Evolutionary conservation across 2,797 vertebrate species (phyloP), one percentile per base, ranked within the genome.

Genomic region (Epinephelus malabaricus): DNA sequence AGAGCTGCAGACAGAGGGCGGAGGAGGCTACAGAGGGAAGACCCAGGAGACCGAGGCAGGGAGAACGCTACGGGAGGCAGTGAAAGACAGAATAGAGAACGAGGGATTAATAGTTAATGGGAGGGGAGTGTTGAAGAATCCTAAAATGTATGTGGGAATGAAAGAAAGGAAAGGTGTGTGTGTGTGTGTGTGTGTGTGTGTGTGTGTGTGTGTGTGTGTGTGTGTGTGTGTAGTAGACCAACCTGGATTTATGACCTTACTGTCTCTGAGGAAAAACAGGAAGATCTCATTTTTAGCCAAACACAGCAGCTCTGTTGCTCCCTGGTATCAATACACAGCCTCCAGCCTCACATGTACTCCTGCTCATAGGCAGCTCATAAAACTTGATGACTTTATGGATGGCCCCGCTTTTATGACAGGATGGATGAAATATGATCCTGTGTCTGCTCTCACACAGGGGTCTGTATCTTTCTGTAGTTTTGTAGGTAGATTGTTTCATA

Each of bases 41-140:
- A 82, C 86, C 83, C 86, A 5, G 67, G 83, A 88, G 90, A 82
- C 79, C 0, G 47, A 65, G 34, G 61, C 59, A 55, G 60, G 38
- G 61, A 63, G 65, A 61, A 49, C n/a, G n/a, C 64, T 19, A 56
- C n/a, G 18, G 75, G 54, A 82, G 61, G 67, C 72, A 70, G 69
- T 1, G 50, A 80, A 46, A 73, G 73, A 34, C 40, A 77, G 83
- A 86, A 87, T 61, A 65, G 40, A 89, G 74, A 81, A 86, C 15
- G 47, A 84, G 76, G 74, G 78, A 91, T 90, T 88, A 92, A 93
- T 90, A 90, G 56, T 90, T 90, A 90, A 92, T 92, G 72, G 63
- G 69, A 69, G 73, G 80, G 73, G 64, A 5, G 78, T 60, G 87
- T 77, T 61, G 83, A 73, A 73, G 68, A 84, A 84, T 68, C 79